Percentiles rank a stretch among this genome's conserved stretches.
phyloP scores from a whole-genome alignment of 2,888 invertebrate genomes.

The Carcina quercana region DNA sequence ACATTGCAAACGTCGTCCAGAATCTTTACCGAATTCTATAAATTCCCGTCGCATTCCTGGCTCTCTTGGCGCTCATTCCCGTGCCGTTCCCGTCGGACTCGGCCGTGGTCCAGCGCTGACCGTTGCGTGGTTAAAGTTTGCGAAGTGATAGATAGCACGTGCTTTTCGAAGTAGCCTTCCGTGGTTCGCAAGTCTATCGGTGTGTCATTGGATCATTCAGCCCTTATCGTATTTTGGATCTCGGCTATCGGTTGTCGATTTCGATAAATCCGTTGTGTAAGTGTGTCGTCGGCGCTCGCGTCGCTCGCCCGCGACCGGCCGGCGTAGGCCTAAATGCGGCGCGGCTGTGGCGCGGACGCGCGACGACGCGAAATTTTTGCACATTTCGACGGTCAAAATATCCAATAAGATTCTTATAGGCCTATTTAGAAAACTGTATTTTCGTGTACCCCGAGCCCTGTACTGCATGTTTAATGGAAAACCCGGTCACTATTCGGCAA shows the following conservation, averaged over 20 bases:
- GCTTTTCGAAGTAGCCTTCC: no score
- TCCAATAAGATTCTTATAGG: slow-evolving; percentile 70
- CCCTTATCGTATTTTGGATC: slow-evolving; percentile 6
- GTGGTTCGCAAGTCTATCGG: slow-evolving; percentile 1
- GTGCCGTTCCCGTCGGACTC: no score
- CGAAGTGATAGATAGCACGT: no score
- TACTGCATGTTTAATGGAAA: slow-evolving; percentile 28
- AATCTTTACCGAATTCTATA: no score
- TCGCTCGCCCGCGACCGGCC: slow-evolving; percentile 15
- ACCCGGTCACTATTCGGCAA: no score
- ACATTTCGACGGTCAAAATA: slow-evolving; percentile 31
- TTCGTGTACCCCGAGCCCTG: slow-evolving; percentile 26
- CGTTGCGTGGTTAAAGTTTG: no score
- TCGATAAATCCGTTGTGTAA: neutral
- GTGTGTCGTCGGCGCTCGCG: neutral
- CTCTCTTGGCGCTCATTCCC: no score
- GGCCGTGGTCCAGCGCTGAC: no score
- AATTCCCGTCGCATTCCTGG: no score
- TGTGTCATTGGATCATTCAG: no score
- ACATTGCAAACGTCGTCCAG: no score
- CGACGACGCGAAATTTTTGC: slow-evolving; percentile 54
- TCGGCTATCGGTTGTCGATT: slow-evolving; percentile 14
- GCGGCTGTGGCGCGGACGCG: slow-evolving; percentile 22
- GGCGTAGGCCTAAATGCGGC: slow-evolving; percentile 9
- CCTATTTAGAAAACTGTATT: slow-evolving; percentile 49